Evolutionary conservation across 1,140 invertebrate genomes (phyloP), one percentile per base, ranked within the genome.

Genomic region (Caenorhabditis remanei): DNA sequence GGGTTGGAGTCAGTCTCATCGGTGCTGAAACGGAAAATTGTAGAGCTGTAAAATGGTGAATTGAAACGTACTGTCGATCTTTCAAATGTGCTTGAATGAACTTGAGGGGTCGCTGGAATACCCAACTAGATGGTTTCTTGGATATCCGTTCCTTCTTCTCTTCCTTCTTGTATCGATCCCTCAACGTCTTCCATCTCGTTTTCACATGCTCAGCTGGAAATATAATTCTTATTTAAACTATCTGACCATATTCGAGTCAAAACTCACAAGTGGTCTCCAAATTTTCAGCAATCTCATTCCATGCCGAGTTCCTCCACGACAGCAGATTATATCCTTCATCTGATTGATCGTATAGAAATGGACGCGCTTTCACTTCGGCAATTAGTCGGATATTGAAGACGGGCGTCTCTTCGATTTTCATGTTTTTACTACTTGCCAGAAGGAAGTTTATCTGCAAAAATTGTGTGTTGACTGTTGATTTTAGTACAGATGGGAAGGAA

Each of bases 131-230:
- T 16, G 50, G 46, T 41, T 79, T 86, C 21, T 65, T 65, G 3
- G 67, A 21, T 4, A 58, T 16, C 43, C 63, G 4, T 14, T 84
- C 87, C 67, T 87, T 87, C 63, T 85, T 88, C 43, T 88, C 87
- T 43, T 88, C 87, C 24, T 88, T 88, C 41, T 88, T 88, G 84
- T 58, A 88, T 61, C 84, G 48, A 46, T 88, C 87, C 21, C 87
- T n/a, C 24, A 88, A 24, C 13, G 87, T 88, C 67, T 88, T 88
- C 87, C 87, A 88, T 41, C 87, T 43, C 14, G 87, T 88, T 83
- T 88, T 88, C 40, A 88, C 87, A 16, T 84, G 63, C 46, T 85
- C 83, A 43, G 83, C 63, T 88, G 65, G 16, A 82, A 85, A 14
- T 7, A 65, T 40, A 79, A 9, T 40, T 6, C 48, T 46, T 40